phyloP scores from a whole-genome alignment of 2,888 invertebrate genomes.

The Caenorhabditis parvicauda region DNA sequence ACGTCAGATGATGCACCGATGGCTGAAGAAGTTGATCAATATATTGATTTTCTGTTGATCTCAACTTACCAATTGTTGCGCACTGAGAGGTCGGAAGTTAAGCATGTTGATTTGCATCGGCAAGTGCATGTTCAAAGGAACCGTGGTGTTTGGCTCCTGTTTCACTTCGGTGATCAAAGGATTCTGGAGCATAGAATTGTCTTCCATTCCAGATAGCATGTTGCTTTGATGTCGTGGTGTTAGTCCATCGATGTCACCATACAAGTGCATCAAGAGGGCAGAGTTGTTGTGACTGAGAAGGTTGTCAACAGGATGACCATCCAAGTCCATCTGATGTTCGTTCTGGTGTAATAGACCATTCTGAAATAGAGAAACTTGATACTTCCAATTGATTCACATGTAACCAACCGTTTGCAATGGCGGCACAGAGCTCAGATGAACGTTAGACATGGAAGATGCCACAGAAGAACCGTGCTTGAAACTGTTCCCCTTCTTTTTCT shows the following conservation, averaged over 20 bases:
- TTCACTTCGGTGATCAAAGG: constrained; percentile 24
- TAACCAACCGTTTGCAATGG: constrained; percentile 34
- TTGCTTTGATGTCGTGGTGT: constrained; percentile 18
- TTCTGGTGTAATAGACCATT: constrained; percentile 36
- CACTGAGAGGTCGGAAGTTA: constrained; percentile 24
- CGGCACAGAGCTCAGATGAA: constrained; percentile 25
- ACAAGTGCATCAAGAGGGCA: constrained; percentile 4
- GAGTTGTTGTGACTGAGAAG: constrained; percentile 32
- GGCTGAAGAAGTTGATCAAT: constrained; percentile 26
- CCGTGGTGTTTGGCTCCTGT: constrained; percentile 13
- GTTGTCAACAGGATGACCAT: constrained; percentile 45
- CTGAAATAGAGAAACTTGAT: constrained; percentile 10
- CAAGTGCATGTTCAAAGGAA: constrained; percentile 26
- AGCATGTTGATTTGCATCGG: constrained; percentile 40
- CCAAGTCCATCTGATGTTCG: constrained; percentile 45
- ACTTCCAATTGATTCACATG: constrained; percentile 6
- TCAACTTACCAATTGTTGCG: constrained; percentile 30
- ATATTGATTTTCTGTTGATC: neutral
- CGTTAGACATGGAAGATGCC: constrained; percentile 6
- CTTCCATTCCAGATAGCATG: constrained; percentile 29
- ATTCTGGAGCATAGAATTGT: constrained; percentile 15
- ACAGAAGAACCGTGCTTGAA: neutral
- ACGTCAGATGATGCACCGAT: constrained; percentile 43
- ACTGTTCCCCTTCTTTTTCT: constrained; percentile 4
- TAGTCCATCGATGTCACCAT: constrained; percentile 24